Evolutionary conservation across 2,888 invertebrate genomes (phyloP).

Genomic region (Abrostola tripartita): DNA sequence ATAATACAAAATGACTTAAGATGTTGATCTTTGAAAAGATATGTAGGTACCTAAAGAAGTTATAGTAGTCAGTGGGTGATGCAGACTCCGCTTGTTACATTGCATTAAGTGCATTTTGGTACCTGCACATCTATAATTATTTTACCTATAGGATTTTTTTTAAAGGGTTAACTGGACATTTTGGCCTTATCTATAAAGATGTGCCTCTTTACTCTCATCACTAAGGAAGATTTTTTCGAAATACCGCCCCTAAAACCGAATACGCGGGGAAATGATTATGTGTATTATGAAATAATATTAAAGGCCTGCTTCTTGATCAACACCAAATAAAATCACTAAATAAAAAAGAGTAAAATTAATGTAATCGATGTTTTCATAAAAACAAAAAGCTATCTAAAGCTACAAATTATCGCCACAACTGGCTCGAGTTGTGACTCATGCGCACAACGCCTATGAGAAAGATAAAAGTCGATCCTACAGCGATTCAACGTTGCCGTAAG

Average conservation of each 20-base stretch:
- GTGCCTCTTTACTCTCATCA: too few species aligned
- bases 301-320: too few species aligned
- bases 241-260: too few species aligned
- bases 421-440: constrained; percentile 18
- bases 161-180: too few species aligned
- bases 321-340: too few species aligned
- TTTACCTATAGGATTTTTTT: too few species aligned
- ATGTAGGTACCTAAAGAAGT: background rate
- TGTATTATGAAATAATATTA: too few species aligned
- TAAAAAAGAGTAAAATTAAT: background rate
- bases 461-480: constrained; percentile 33
- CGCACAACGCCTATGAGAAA: constrained; percentile 56
- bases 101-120: too few species aligned
- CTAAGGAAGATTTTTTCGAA: too few species aligned
- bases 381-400: background rate
- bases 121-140: too few species aligned
- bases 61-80: background rate
- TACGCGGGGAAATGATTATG: too few species aligned
- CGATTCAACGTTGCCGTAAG: constrained; percentile 36
- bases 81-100: too few species aligned
- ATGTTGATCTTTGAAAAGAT: constrained; percentile 1
- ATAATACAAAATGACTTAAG: constrained; percentile 7
- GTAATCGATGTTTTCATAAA: background rate
- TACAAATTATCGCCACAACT: background rate
- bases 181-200: background rate